Conservation (phyloP, 2,888 invertebrate genomes). For the Branchellion lobata region DNA sequence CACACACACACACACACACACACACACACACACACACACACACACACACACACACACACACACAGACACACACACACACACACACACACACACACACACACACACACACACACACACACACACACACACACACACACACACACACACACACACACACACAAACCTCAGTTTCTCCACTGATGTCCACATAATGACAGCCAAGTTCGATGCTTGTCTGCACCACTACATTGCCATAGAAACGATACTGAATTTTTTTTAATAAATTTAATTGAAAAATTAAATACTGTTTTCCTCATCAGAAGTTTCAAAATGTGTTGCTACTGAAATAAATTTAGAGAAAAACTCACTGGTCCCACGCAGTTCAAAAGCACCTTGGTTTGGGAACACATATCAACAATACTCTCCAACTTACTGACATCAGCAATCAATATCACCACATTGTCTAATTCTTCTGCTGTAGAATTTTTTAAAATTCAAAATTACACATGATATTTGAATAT, state of each 20-base stretch:
- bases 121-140: too few species aligned
- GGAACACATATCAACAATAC: conserved; percentile 77
- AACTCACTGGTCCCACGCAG: conserved; percentile 80
- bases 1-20: too few species aligned
- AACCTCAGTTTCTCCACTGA: conserved; percentile 86
- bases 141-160: conserved; percentile 41
- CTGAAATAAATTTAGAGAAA: neutral
- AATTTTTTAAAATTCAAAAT: conserved; percentile 59
- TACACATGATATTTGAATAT: neutral
- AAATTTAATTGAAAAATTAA: neutral
- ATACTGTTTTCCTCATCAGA: too few species aligned
- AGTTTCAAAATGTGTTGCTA: too few species aligned
- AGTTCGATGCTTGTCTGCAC: conserved; percentile 81
- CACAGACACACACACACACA: too few species aligned
- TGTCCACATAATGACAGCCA: conserved; percentile 83
- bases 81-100: too few species aligned
- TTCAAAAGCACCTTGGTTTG: conserved; percentile 80
- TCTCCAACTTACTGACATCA: conserved; percentile 74
- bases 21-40: too few species aligned
- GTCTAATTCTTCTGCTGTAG: conserved; percentile 67
- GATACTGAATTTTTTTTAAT: conserved; percentile 63
- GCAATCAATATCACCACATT: conserved; percentile 74
- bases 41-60: too few species aligned
- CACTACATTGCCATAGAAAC: conserved; percentile 82
- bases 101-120: too few species aligned